Conservation (phyloP, 2,888 invertebrate genomes). For the Cheilosia vernalis region DNA sequence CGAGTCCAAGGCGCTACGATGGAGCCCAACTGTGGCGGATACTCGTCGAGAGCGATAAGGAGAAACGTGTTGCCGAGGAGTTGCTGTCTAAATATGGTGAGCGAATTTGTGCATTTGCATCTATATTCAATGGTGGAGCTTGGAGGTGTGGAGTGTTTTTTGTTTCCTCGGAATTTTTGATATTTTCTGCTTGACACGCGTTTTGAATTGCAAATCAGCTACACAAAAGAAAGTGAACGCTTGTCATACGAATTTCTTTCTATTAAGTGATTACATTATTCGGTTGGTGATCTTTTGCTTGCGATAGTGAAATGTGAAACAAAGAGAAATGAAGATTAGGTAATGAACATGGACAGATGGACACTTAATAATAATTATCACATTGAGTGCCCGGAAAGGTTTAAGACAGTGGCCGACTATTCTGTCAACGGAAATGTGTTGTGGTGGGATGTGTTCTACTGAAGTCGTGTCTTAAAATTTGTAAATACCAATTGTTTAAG, state of each 20-base stretch:
- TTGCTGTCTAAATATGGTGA: constrained; percentile 86
- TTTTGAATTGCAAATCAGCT: constrained; percentile 67
- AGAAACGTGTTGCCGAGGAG: constrained; percentile 84
- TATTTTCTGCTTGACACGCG: background rate
- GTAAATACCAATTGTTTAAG: no score
- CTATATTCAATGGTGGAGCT: background rate
- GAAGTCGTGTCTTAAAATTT: no score
- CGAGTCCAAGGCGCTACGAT: constrained; percentile 86
- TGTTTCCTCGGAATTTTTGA: constrained; percentile 18
- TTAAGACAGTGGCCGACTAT: no score
- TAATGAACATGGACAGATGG: constrained; percentile 20
- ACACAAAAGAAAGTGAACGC: constrained; percentile 69
- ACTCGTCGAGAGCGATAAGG: constrained; percentile 84
- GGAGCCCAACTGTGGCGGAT: constrained; percentile 92
- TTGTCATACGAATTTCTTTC: constrained; percentile 51
- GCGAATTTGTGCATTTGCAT: constrained; percentile 74
- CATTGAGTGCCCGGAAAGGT: background rate
- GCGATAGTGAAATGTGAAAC: constrained; percentile 44
- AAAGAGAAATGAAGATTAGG: constrained; percentile 19
- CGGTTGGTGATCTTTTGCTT: constrained; percentile 33
- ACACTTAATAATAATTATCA: background rate
- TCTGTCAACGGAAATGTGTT: no score
- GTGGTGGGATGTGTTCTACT: no score
- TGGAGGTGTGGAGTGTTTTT: background rate
- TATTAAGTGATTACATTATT: constrained; percentile 50